phyloP scores from a whole-genome alignment of 2,888 invertebrate genomes.

The Limulus polyphemus region DNA sequence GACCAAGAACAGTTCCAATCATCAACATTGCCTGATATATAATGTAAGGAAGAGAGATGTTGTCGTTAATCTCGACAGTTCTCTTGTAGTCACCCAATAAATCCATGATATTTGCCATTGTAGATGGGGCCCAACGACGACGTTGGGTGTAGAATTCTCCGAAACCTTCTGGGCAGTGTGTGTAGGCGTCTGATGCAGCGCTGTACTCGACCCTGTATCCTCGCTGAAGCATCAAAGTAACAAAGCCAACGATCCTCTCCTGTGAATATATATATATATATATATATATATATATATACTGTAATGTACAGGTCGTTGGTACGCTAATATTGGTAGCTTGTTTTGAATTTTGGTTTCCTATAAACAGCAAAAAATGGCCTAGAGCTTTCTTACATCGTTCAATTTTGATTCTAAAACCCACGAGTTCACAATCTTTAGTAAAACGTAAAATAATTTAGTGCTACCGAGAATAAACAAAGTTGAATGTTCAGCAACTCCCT shows the following conservation, averaged over 20 bases:
- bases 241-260: slow-evolving; percentile 95
- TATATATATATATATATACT: too few species aligned
- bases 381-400: too few species aligned
- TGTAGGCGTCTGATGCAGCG: slow-evolving; percentile 64
- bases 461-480: too few species aligned
- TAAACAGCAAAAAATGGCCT: too few species aligned
- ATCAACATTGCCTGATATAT: slow-evolving; percentile 45
- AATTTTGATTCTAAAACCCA: too few species aligned
- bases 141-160: slow-evolving; percentile 46
- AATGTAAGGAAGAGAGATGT: slow-evolving; percentile 40
- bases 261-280: too few species aligned
- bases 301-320: too few species aligned
- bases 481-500: too few species aligned
- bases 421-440: too few species aligned
- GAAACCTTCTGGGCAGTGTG: slow-evolving; percentile 45
- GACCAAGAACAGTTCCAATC: slow-evolving; percentile 64
- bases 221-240: slow-evolving; percentile 85
- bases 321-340: too few species aligned
- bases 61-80: slow-evolving; percentile 42
- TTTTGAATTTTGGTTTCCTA: too few species aligned
- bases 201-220: slow-evolving; percentile 98
- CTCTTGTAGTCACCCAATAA: slow-evolving; percentile 39
- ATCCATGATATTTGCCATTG: slow-evolving; percentile 47
- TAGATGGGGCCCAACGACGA: slow-evolving; percentile 46
- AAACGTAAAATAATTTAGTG: too few species aligned